Base-by-base conservation (phyloP, 2,888 invertebrate genomes). In the Epinotia brunnichana region DNA sequence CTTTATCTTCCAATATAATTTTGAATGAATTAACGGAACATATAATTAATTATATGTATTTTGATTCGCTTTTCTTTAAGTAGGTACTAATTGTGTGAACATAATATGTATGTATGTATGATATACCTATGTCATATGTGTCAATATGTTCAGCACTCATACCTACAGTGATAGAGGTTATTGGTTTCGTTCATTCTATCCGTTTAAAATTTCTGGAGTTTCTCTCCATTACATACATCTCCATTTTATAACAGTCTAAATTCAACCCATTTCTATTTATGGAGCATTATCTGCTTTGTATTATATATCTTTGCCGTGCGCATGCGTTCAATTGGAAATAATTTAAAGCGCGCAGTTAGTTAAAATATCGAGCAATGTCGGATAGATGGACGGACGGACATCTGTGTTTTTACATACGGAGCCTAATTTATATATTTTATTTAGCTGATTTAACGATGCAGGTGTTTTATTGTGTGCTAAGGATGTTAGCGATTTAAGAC, bases 261-360 rank as follows among this genome's bases (percentile, higher is more conserved):
- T 13, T n/a, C 17, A 1, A 17, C 29, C 3, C 17, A 17, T n/a
- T 57, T 17, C 13, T 51, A 19, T 1, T 2, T 17, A 17, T n/a
- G 41, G 3, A 3, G n/a, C 19, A 44, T n/a, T 62, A 61, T 21
- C 61, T 13, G 15, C 67, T 57, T 67, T 68, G 17, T 9, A 62
- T 67, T 4, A 66, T 71, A 53, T 66, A 70, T 17, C 19, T 39
- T 15, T 4, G 21, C 70, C 69, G 74, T 80, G 80, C 82, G 79
- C 78, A 77, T 79, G 80, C 81, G 80, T 80, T 74, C 76, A 74
- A 76, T 82, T 77, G 80, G 78, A 83, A 84, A 85, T 83, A 83
- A 84, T 84, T 83, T 84, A 85, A 83, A 84, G 82, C 83, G 82
- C 78, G 82, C 80, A 84, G 86, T 87, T 87, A 84, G 88, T 86